Conservation (phyloP, 2,797 vertebrate genomes). For the Lemur catta region DNA sequence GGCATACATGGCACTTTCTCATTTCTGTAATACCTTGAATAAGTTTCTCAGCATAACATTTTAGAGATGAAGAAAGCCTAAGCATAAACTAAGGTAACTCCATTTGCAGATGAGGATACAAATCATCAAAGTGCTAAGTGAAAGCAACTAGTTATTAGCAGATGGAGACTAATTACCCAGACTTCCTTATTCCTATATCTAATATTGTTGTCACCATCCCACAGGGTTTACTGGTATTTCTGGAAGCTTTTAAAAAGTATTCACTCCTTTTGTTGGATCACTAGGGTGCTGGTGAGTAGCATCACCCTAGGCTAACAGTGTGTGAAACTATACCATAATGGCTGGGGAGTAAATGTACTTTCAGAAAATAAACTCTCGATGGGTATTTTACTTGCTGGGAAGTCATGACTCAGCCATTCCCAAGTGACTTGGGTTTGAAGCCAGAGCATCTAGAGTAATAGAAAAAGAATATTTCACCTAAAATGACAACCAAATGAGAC, state of each 20-base stretch:
- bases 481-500: conserved; percentile 7
- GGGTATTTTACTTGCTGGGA: conserved; percentile 9
- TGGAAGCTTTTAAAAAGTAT: conserved; percentile 3
- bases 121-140: background rate
- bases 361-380: conserved; percentile 32
- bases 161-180: background rate
- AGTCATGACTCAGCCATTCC: conserved; percentile 29
- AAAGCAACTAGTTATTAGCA: background rate
- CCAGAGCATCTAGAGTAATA: background rate
- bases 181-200: background rate
- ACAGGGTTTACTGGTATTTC: background rate
- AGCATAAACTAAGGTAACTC: background rate
- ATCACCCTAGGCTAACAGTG: background rate
- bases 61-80: background rate
- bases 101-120: background rate
- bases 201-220: background rate
- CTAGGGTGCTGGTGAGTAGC: background rate
- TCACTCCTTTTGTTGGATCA: conserved; percentile 37
- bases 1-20: background rate
- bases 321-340: conserved; percentile 3
- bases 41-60: background rate
- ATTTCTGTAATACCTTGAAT: background rate
- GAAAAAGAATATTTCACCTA: conserved; percentile 42
- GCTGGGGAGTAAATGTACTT: conserved; percentile 31
- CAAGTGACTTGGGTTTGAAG: conserved; percentile 33